These are phyloP conservation scores for Boloria euphrosyne DNA, from an alignment of 2,888 invertebrate genomes.

Conservation along the genomic window DNA sequence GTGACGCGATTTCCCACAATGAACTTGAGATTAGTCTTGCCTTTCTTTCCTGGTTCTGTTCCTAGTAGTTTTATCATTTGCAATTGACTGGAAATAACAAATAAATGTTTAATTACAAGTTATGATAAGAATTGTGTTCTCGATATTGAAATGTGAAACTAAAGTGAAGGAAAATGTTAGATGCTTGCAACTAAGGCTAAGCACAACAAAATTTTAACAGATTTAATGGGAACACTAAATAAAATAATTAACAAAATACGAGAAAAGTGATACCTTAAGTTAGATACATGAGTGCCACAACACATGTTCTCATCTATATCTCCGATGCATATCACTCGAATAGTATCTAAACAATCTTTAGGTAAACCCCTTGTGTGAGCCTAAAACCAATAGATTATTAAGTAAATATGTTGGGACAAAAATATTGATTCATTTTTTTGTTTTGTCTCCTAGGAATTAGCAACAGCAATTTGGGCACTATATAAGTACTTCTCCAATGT, in stretches of 20 bases:
- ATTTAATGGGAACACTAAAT: no score
- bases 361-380: constrained; percentile 88
- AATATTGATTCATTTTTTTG: no score
- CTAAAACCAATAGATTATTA: constrained; percentile 58
- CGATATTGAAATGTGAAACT: no score
- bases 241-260: neutral
- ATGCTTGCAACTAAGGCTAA: no score
- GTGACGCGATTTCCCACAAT: constrained; percentile 87
- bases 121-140: neutral
- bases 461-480: no score
- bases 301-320: constrained; percentile 91
- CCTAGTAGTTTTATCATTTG: constrained; percentile 86
- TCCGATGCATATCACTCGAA: constrained; percentile 89
- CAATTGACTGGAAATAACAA: constrained; percentile 75
- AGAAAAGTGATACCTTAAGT: constrained; percentile 76
- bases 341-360: constrained; percentile 88
- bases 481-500: no score
- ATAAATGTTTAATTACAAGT: constrained; percentile 37
- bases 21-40: constrained; percentile 85
- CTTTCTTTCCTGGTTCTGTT: constrained; percentile 88
- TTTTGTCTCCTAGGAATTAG: no score
- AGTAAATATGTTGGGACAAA: neutral
- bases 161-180: no score
- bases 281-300: constrained; percentile 93
- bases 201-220: no score